Evolutionary conservation across 2,113 vertebrate genomes (phyloP), one percentile per base, ranked within the genome.

Genomic region (Donacobius atricapilla): DNA sequence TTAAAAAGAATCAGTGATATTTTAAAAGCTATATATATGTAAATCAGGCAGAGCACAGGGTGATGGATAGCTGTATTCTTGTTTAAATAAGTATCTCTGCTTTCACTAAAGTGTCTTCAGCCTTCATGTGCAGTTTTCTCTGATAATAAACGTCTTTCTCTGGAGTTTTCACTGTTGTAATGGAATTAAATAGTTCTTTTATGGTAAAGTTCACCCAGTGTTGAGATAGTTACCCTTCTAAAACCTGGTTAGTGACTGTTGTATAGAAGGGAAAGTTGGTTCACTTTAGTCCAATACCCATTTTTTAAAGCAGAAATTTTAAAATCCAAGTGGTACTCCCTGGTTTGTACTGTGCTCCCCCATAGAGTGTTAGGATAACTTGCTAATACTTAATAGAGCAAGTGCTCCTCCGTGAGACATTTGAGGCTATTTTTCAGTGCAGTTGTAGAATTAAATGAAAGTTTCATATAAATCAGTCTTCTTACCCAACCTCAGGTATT

Each of bases 21-120:
- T 95, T 95, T 92, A 81, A 86, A 95, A 90, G 90, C 94, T 92
- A 83, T 97, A 92, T 95, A 65, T 90, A 92, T 93, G 90, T 88
- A 95, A 97, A 93, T 95, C 28, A 42, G 70, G 71, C 85, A 83
- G 88, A 86, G 79, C 71, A 37, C 39, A 58, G 47, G 19, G 50
- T 80, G 86, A 87, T 85, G 66, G 70, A 83, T 72, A 80, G 78
- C 80, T 83, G 45, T 58, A n/a, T 81, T 93, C 64, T 92, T 92
- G 85, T 91, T 91, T 93, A 96, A 91, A 15, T 78, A 95, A 94
- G 70, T 75, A 25, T 63, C 37, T 85, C 60, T 66, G 23, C 63
- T 75, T 93, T 82, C 69, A 84, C 70, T 64, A 28, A 66, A 84
- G 57, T 87, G 44, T 76, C 24, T 91, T 78, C 48, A 84, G 60